These are phyloP conservation scores for Aegotheles bennettii DNA, from an alignment of 2,113 vertebrate genomes.

Conservation along the genomic window DNA sequence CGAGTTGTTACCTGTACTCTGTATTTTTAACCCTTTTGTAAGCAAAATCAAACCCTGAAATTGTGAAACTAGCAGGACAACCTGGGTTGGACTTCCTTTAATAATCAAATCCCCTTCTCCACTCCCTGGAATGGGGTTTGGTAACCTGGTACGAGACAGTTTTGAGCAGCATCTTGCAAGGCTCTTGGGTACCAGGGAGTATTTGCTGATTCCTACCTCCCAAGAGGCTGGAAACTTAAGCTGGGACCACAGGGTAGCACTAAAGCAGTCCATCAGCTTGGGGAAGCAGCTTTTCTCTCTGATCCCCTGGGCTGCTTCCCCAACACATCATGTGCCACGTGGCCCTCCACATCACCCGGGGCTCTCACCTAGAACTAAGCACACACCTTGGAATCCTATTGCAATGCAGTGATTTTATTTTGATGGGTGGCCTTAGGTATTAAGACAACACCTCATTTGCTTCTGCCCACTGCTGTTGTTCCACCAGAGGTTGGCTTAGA, in stretches of 20 bases:
- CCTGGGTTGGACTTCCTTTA: background rate
- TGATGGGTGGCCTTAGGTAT: background rate
- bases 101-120: background rate
- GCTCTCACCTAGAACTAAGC: background rate
- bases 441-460: background rate
- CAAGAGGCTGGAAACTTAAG: background rate
- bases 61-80: background rate
- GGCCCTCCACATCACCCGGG: background rate
- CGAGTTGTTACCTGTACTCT: rapidly evolving
- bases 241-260: background rate
- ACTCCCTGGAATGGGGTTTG: background rate
- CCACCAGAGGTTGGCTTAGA: background rate
- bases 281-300: background rate
- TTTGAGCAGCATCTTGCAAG: background rate
- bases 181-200: background rate
- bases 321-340: background rate
- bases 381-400: background rate
- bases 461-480: background rate
- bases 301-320: background rate
- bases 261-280: background rate
- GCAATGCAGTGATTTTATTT: background rate
- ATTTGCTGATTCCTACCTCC: background rate
- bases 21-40: background rate
- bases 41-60: background rate
- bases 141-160: background rate